Percentiles rank a stretch among this genome's conserved stretches.
Conservation (phyloP, 2,113 vertebrate genomes). For the Percopsis transmontana region DNA sequence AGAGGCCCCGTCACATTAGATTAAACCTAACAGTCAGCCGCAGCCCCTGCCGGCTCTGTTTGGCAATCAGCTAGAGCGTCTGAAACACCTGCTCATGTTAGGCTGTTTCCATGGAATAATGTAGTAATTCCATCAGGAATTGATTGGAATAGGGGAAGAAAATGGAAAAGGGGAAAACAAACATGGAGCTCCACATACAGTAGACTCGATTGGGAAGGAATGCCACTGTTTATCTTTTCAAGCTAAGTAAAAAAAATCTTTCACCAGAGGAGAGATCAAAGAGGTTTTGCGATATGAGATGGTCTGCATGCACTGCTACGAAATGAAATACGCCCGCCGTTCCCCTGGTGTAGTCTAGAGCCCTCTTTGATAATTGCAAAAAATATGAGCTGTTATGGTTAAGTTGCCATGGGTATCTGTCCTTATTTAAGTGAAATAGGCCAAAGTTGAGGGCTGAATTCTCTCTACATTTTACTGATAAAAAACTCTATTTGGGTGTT, state of each 20-base stretch:
- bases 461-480: slow-evolving; percentile 36
- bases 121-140: slow-evolving; percentile 76
- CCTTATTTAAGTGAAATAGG: slow-evolving; percentile 59
- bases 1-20: slow-evolving; percentile 73
- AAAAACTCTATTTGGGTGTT: slow-evolving; percentile 37
- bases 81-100: slow-evolving; percentile 75
- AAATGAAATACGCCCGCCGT: slow-evolving; percentile 46
- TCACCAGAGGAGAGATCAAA: slow-evolving; percentile 56
- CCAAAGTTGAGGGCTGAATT: slow-evolving; percentile 53
- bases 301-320: slow-evolving; percentile 37
- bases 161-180: slow-evolving; percentile 51
- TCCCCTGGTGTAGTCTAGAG: slow-evolving; percentile 35
- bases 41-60: slow-evolving; percentile 58
- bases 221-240: slow-evolving; percentile 70
- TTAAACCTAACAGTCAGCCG: slow-evolving; percentile 72
- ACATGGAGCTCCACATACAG: slow-evolving; percentile 65
- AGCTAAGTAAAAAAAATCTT: slow-evolving; percentile 50
- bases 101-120: slow-evolving; percentile 77
- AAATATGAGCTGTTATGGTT: slow-evolving; percentile 54
- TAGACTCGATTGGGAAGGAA: slow-evolving; percentile 72
- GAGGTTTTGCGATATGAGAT: slow-evolving; percentile 56
- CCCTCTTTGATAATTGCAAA: slow-evolving; percentile 50
- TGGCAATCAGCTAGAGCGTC: slow-evolving; percentile 68
- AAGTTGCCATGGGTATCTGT: slow-evolving; percentile 46
- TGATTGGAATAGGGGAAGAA: slow-evolving; percentile 66